A percentile compares a stretch with the other conserved stretches of the same genome.
Evolutionary conservation across 2,797 vertebrate species (phyloP).

Genomic region (Sitta carolinensis): DNA sequence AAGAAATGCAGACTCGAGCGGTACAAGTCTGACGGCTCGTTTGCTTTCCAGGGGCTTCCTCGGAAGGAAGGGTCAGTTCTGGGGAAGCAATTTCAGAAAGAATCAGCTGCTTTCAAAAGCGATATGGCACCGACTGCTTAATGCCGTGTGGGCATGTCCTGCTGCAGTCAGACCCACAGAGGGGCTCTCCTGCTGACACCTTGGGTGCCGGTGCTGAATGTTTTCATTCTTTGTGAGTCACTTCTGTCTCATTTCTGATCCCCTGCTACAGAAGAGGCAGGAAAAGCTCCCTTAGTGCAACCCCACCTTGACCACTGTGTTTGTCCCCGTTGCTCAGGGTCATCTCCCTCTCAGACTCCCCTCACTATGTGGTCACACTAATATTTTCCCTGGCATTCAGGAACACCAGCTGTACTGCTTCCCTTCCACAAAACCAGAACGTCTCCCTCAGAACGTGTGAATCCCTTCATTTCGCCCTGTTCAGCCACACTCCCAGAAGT

Average conservation of each 20-base stretch:
- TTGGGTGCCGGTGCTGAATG: background rate
- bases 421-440: background rate
- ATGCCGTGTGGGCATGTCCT: background rate
- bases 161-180: background rate
- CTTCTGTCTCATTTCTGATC: background rate
- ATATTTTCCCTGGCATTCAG: background rate
- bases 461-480: background rate
- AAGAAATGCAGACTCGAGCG: background rate
- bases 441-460: background rate
- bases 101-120: background rate
- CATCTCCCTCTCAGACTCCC: background rate
- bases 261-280: background rate
- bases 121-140: background rate
- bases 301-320: fast-evolving
- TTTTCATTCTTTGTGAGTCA: background rate
- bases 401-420: background rate
- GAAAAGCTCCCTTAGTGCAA: background rate
- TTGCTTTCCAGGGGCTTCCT: background rate
- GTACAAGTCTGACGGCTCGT: background rate
- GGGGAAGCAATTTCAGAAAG: background rate
- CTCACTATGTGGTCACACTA: fast-evolving
- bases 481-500: background rate
- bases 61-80: background rate
- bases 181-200: background rate
- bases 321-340: background rate